Conservation (phyloP, 2,888 invertebrate species). For the Pammene fasciana region DNA sequence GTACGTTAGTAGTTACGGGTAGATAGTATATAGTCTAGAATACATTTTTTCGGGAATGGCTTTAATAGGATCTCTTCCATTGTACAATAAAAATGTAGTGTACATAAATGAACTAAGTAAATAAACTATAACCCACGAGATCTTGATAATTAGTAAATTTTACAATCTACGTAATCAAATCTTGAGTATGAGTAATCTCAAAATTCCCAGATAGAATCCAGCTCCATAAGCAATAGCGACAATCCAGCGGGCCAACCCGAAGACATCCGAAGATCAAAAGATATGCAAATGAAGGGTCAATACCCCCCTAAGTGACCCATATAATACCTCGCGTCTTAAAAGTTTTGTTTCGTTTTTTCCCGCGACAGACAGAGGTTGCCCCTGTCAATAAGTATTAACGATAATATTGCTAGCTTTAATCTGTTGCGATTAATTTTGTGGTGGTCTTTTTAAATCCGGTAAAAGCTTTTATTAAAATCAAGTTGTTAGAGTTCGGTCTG, state of each 20-base stretch:
- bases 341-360: slow-evolving; percentile 2
- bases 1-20: no score
- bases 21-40: no score
- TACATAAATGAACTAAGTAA: no score
- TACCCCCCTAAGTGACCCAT: slow-evolving; percentile 38
- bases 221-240: slow-evolving; percentile 10
- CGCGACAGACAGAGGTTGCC: slow-evolving; percentile 24
- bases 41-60: no score
- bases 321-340: slow-evolving; percentile 23
- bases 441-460: slow-evolving; percentile 14
- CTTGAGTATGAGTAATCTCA: not conserved
- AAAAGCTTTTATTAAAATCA: slow-evolving; percentile 20
- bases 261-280: slow-evolving; percentile 21
- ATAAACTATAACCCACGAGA: no score
- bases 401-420: slow-evolving; percentile 40
- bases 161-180: no score
- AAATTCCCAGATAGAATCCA: slow-evolving; percentile 16
- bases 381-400: slow-evolving; percentile 41
- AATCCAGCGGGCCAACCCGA: slow-evolving; percentile 1
- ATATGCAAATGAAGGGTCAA: slow-evolving; percentile 38
- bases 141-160: no score
- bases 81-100: no score
- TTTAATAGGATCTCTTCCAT: no score
- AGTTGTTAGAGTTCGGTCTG: slow-evolving; percentile 16
- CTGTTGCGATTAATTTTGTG: slow-evolving; percentile 35